These are phyloP conservation scores for Calliphora vicina DNA, from an alignment of 1,140 invertebrate genomes.

Conservation along the genomic window DNA sequence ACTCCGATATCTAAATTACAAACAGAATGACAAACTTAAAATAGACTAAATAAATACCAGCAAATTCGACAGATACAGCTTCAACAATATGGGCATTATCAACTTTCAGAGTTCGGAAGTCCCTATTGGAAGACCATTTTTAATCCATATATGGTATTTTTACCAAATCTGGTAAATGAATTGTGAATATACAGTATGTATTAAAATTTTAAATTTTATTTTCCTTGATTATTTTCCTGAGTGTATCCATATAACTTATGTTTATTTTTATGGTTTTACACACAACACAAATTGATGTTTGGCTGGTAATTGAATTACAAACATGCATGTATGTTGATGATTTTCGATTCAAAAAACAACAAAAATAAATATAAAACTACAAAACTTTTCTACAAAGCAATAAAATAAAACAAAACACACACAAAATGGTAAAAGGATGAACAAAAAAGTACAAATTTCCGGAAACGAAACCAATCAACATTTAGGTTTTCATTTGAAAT, in stretches of 20 bases:
- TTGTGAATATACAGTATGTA: no score
- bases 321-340: slow-evolving; percentile 5
- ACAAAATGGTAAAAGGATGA: neutral
- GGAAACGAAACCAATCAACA: neutral
- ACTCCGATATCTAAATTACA: no score
- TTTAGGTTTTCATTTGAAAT: neutral
- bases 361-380: neutral
- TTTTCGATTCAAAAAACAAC: neutral
- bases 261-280: neutral
- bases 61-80: no score
- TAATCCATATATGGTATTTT: no score
- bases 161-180: no score
- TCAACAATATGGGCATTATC: no score
- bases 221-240: neutral
- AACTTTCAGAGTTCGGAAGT: no score
- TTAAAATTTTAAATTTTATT: no score
- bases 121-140: no score
- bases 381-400: neutral
- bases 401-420: neutral
- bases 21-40: no score
- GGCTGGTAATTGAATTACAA: slow-evolving; percentile 3
- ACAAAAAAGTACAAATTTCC: neutral
- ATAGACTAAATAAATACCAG: no score
- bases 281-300: neutral
- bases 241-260: neutral